Evolutionary conservation across 2,113 vertebrate species (phyloP), one percentile per base, ranked within the genome.

Genomic region (Peromyscus polionotus): DNA sequence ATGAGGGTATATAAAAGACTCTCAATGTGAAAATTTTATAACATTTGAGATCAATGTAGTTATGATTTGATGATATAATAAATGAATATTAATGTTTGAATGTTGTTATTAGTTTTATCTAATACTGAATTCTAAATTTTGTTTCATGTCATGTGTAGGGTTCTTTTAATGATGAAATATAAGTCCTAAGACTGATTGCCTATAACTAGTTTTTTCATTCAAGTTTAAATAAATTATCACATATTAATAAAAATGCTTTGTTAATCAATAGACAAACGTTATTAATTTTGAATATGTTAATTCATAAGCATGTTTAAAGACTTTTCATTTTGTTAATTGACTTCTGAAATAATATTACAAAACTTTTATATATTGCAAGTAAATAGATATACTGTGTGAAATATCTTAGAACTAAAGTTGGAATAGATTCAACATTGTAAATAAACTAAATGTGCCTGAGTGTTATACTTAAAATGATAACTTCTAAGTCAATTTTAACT

Each of bases 81-180:
- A 83, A 80, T 77, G 5, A 20, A 95, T 12, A 36, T 6, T 90
- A 77, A 63, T 63, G 20, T 88, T 67, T 83, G 12, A 70, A 42
- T 51, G 54, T 63, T 91, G 20, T 68, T 85, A 39, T 28, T 16
- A 72, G 24, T n/a, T 84, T 63, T 63, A 67, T 5, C 22, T n/a
- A 22, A 31, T 39, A 92, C 28, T 85, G 5, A 77, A 12, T 80
- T 94, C 20, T 51, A 84, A 95, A 93, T 92, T 92, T 73, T 36
- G 73, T 93, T 85, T 54, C 20, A 65, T 36, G 20, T 75, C 6
- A 63, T 83, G 3, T 75, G 22, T 86, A 79, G 84, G 59, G 54
- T 39, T 63, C 5, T 5, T 80, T 95, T 75, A 59, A 61, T 20
- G 3, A 93, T 22, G 63, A 65, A 68, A 76, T 2, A 42, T 63